Conservation (phyloP, 2,113 vertebrate species). For the Ammodytes marinus region DNA sequence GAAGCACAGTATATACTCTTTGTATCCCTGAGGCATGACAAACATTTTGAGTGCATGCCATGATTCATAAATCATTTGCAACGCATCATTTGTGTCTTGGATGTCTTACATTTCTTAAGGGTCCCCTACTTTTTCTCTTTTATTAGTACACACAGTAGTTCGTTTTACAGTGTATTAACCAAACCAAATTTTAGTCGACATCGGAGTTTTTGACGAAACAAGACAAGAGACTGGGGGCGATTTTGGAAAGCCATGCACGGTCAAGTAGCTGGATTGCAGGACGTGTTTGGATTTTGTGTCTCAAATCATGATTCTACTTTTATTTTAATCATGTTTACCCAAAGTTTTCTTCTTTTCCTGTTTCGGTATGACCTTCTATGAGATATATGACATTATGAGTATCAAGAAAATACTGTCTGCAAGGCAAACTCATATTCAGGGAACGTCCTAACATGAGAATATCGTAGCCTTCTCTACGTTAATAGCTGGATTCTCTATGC, state of each 20-base stretch:
- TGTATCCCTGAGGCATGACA: background rate
- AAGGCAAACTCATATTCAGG: constrained; percentile 13
- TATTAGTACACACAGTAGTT: background rate
- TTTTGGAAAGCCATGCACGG: background rate
- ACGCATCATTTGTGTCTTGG: background rate
- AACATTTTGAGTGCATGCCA: background rate
- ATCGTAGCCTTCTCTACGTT: background rate
- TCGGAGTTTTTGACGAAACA: too few species aligned
- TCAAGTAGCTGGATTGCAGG: background rate
- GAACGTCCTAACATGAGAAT: constrained; percentile 1
- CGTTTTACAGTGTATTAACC: background rate
- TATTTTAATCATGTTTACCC: constrained; percentile 9
- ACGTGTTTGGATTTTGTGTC: background rate
- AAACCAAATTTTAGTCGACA: too few species aligned
- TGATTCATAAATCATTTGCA: constrained; percentile 19
- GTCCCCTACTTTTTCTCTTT: background rate
- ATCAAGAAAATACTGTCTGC: constrained; percentile 7
- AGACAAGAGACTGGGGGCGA: background rate
- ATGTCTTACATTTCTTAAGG: background rate
- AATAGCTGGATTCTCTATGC: constrained; percentile 2
- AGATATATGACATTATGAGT: constrained; percentile 2
- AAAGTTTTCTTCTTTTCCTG: background rate
- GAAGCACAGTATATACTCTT: background rate
- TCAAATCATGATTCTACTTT: constrained; percentile 24
- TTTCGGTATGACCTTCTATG: constrained; percentile 8